These are phyloP conservation scores for Pangasius larnaudii DNA, from an alignment of 2,797 vertebrate genomes.

Conservation along the genomic window DNA sequence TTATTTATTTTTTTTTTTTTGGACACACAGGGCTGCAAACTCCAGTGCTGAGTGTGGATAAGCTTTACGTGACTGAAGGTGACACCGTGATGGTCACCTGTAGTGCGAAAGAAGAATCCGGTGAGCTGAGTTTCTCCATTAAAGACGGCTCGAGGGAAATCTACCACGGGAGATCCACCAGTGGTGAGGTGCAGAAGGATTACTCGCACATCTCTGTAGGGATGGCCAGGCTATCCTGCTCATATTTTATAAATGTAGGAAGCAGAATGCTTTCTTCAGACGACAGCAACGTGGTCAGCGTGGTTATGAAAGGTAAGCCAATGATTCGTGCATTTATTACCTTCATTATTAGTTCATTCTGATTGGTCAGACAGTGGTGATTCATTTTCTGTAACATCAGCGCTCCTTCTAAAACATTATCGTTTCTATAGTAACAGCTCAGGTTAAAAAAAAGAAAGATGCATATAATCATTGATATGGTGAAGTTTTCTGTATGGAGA, in stretches of 20 bases:
- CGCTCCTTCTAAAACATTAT: background rate
- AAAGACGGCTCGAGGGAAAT: slow-evolving; percentile 40
- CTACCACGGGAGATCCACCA: rapidly evolving
- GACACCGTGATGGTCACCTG: slow-evolving; percentile 65
- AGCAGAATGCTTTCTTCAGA: slow-evolving; percentile 35
- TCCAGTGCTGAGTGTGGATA: slow-evolving; percentile 64
- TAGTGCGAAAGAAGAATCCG: slow-evolving; percentile 61
- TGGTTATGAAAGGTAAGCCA: slow-evolving; percentile 67
- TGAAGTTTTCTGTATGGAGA: background rate
- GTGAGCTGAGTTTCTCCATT: slow-evolving; percentile 64
- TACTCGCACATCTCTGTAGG: slow-evolving; percentile 30
- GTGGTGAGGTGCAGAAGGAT: background rate
- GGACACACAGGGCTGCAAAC: slow-evolving; percentile 68
- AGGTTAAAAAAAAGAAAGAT: background rate
- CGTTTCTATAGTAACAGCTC: background rate
- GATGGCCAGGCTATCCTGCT: slow-evolving; percentile 62
- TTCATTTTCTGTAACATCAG: background rate
- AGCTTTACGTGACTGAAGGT: slow-evolving; percentile 57
- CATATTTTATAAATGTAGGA: slow-evolving; percentile 57
- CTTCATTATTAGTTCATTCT: background rate
- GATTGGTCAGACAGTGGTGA: background rate
- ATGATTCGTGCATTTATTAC: background rate
- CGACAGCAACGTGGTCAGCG: slow-evolving; percentile 51
- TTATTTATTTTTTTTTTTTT: background rate
- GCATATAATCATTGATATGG: background rate